Base-by-base conservation (phyloP, 2,888 invertebrate genomes). In the Leucoma salicis region DNA sequence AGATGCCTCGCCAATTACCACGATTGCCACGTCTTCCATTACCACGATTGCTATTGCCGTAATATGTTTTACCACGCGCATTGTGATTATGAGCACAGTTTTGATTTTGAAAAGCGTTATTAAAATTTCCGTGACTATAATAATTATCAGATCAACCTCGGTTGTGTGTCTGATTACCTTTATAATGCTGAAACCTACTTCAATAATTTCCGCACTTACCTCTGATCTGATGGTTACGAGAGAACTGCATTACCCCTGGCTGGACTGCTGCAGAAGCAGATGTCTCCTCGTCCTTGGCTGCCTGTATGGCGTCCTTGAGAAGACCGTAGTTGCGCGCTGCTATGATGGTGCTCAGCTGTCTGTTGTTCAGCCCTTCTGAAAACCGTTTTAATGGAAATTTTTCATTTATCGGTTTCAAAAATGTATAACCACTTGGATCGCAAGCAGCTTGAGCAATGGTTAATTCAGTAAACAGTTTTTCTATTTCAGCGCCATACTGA, bases 401-500 rank as follows among this genome's bases (percentile, higher is more conserved):
- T 14, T 14, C 14, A 25, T 25, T 25, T 25, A 25, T 10, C 25
- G 25, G 25, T 25, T 25, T 25, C n/a, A 25, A 25, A 25, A 25
- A 7, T n/a, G 6, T 10, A 25, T 25, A 25, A 7, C n/a, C n/a
- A n/a, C 10, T n/a, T n/a, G 25, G 2, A 14, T 25, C 25, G 8
- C 25, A 3, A 25, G 3, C 25, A 6, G 25, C 25, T 27, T 35
- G 35, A 12, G 35, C 4, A 21, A 35, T 35, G 4, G 35, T 35
- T 12, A 35, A 13, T 2, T 35, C 21, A 1, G 35, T 35, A 14
- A 35, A 35, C 5, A 35, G 8, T 27, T 27, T 13, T 35, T 35
- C 35, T n/a, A 35, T 14, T 35, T 25, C 25, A 7, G 25, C 2
- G 3, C 25, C 25, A n/a, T 25, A 25, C n/a, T 25, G 10, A 25